phyloP scores from a whole-genome alignment of 2,113 vertebrate genomes.

The Amphilophus citrinellus region DNA sequence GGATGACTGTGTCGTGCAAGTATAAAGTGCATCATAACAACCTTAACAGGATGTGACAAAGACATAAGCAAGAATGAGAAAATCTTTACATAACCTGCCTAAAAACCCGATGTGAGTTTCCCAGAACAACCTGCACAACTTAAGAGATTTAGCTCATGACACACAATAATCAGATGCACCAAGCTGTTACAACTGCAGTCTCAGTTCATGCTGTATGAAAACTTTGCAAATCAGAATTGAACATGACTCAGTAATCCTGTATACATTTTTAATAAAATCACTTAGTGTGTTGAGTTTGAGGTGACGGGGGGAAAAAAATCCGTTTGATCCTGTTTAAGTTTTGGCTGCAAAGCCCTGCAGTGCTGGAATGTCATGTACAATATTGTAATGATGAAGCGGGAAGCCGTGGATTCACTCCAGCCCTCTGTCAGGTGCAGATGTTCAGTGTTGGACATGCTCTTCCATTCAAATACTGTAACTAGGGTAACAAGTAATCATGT shows the following conservation, averaged over 20 bases:
- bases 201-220: not conserved
- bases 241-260: not conserved
- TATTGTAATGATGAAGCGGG: not conserved
- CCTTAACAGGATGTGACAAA: slow-evolving; percentile 5
- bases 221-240: not conserved
- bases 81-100: not conserved
- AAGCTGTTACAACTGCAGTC: not conserved
- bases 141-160: not conserved
- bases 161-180: not conserved
- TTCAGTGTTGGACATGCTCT: not conserved
- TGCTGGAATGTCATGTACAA: slow-evolving; percentile 8
- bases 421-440: slow-evolving; percentile 12
- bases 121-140: not conserved
- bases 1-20: not conserved
- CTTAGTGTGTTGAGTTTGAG: not conserved
- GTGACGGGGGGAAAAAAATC: too few relatives aligned
- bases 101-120: not conserved
- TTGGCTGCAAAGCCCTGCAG: not conserved
- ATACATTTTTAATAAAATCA: not conserved
- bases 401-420: slow-evolving; percentile 2
- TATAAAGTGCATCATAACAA: slow-evolving; percentile 8
- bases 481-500: not conserved
- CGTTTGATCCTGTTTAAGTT: not conserved
- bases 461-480: not conserved
- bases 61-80: not conserved